These are phyloP conservation scores for Chamaetylas fuelleborni DNA, from an alignment of 2,113 vertebrate species.

Conservation along the genomic window DNA sequence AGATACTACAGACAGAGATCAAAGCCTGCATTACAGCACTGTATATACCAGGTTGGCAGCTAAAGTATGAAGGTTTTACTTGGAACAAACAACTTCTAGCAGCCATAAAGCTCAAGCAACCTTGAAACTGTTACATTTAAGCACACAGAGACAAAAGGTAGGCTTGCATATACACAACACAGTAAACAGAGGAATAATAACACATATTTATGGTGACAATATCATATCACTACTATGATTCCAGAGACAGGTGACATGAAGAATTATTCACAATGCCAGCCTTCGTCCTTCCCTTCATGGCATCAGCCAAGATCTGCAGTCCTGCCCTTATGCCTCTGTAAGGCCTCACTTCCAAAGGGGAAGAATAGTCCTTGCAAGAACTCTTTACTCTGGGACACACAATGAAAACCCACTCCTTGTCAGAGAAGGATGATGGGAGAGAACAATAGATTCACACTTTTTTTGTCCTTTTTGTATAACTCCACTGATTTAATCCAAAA, in stretches of 20 bases:
- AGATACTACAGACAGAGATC: neutral
- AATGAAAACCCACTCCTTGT: neutral
- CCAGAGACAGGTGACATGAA: neutral
- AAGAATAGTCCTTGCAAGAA: neutral
- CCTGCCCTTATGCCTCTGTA: neutral
- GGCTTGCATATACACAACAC: neutral
- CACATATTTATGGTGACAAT: neutral
- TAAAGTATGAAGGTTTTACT: neutral
- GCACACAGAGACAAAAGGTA: neutral
- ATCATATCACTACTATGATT: neutral
- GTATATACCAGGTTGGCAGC: neutral
- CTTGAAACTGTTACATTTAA: neutral
- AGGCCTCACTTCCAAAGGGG: neutral
- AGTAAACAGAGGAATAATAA: neutral
- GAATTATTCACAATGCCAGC: neutral
- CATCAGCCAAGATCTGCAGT: neutral
- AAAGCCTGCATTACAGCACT: neutral
- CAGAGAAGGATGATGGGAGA: neutral
- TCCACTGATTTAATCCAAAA: neutral
- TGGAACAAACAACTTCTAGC: neutral
- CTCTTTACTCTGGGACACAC: neutral
- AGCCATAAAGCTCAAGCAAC: neutral
- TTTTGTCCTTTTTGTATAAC: neutral
- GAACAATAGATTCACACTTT: neutral
- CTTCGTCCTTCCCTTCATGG: neutral